phyloP scores from a whole-genome alignment of 2,797 vertebrate genomes.

The Falco novaeseelandiae region DNA sequence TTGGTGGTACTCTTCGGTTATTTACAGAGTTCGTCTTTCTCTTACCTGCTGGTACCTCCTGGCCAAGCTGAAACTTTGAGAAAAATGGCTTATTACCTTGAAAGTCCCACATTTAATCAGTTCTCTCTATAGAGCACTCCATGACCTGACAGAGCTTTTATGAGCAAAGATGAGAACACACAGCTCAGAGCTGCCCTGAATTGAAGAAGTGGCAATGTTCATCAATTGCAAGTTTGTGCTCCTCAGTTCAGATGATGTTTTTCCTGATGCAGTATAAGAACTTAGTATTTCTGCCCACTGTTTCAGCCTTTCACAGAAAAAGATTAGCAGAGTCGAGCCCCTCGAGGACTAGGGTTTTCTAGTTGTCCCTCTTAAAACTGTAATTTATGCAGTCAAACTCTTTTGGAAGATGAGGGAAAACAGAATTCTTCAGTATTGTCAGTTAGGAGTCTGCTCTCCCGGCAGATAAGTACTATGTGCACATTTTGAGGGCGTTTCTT shows the following conservation, averaged over 20 bases:
- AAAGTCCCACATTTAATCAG: not conserved
- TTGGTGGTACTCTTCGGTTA: not conserved
- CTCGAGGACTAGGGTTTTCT: not conserved
- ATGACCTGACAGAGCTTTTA: not conserved
- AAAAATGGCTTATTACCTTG: not conserved
- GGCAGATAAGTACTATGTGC: not conserved
- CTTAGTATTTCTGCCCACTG: not conserved
- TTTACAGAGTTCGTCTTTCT: not conserved
- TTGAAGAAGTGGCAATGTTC: not conserved
- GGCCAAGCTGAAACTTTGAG: not conserved
- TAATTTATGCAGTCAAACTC: not conserved
- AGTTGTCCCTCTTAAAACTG: not conserved
- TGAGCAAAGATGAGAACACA: not conserved
- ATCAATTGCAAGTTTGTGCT: not conserved
- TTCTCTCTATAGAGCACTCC: not conserved
- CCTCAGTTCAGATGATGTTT: not conserved
- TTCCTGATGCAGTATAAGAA: not conserved
- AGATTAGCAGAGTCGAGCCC: not conserved
- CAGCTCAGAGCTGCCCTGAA: not conserved
- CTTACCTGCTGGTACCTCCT: not conserved
- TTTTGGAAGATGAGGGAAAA: not conserved
- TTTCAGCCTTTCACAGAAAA: not conserved
- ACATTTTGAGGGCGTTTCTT: not conserved
- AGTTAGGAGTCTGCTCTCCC: not conserved
- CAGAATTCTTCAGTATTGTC: not conserved